Conservation (phyloP, 2,113 vertebrate genomes). For the Corapipo altera region DNA sequence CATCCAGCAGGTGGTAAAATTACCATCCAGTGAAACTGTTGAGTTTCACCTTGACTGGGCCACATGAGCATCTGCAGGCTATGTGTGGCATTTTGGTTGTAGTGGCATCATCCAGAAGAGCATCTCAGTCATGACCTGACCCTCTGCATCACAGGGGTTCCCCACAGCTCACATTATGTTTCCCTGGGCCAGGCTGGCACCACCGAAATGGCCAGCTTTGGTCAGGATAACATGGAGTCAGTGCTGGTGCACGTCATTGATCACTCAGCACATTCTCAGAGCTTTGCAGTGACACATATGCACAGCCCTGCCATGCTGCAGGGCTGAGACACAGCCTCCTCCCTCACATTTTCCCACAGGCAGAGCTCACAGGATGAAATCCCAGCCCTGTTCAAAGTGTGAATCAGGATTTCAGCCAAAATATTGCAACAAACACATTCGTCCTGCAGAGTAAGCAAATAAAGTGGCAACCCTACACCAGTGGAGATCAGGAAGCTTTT, state of each 20-base stretch:
- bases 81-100: fast-evolving
- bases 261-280: neutral
- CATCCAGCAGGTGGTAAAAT: neutral
- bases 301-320: neutral
- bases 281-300: neutral
- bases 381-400: neutral
- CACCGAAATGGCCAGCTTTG: neutral
- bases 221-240: neutral
- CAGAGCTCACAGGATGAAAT: neutral
- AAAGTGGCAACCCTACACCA: neutral
- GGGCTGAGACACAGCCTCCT: neutral
- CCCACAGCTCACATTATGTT: neutral
- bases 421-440: slow-evolving; percentile 24
- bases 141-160: neutral
- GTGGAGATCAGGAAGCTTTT: slow-evolving; percentile 44
- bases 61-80: neutral
- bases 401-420: neutral
- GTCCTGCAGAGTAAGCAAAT: slow-evolving; percentile 28
- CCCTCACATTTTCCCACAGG: neutral
- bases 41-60: neutral
- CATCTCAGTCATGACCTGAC: neutral
- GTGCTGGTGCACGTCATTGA: fast-evolving
- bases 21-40: neutral
- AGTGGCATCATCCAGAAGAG: neutral
- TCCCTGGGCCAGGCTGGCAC: neutral